phyloP scores from a whole-genome alignment of 2,888 invertebrate genomes.

The Heteropelma amictum region DNA sequence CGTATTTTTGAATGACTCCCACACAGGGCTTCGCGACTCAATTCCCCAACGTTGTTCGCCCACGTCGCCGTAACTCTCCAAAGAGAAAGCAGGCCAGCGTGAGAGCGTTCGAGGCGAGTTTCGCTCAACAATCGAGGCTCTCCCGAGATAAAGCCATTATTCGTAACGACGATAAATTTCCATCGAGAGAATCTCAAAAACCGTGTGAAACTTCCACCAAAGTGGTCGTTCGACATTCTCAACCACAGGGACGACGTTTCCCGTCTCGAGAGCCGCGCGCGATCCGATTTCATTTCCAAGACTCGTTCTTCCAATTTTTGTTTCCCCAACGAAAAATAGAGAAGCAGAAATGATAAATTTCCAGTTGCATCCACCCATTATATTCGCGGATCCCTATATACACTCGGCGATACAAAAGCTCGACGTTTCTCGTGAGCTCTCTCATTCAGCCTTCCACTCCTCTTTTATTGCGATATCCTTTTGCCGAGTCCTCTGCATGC shows the following conservation, averaged over 20 bases:
- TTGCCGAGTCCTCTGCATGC: background rate
- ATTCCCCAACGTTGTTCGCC: too few species aligned
- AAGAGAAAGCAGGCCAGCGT: too few species aligned
- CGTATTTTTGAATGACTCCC: too few species aligned
- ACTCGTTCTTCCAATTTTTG: background rate
- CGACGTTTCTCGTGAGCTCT: slow-evolving; percentile 37
- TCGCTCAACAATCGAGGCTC: too few species aligned
- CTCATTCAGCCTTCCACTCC: slow-evolving; percentile 30
- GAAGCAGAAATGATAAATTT: slow-evolving; percentile 7
- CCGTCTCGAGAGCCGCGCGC: too few species aligned
- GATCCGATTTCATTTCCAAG: background rate
- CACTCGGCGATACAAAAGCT: slow-evolving; percentile 9
- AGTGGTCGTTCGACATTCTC: too few species aligned
- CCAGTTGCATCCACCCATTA: slow-evolving; percentile 5
- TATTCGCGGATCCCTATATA: background rate
- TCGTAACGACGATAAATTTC: background rate
- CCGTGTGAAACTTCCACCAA: background rate
- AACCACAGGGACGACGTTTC: too few species aligned
- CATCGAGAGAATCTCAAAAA: background rate
- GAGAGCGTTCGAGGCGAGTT: too few species aligned
- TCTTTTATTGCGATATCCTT: slow-evolving; percentile 38
- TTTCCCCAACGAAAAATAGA: background rate
- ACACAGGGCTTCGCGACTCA: too few species aligned
- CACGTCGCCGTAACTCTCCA: too few species aligned
- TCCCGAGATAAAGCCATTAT: too few species aligned